phyloP scores from a whole-genome alignment of 1,140 invertebrate genomes.

The Anadara kagoshimensis region DNA sequence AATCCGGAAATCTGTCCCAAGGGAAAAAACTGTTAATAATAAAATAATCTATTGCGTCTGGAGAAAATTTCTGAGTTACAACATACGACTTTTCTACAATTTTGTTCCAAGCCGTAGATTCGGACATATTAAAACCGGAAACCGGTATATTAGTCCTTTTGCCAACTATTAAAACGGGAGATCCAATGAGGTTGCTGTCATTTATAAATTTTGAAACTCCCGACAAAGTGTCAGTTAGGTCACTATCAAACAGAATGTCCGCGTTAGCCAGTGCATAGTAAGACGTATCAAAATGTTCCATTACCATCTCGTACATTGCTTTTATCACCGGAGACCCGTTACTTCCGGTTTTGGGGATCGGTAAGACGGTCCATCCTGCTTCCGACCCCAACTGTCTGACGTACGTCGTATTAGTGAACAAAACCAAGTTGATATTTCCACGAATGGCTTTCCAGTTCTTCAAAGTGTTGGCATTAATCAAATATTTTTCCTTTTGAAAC shows the following conservation, averaged over 20 bases:
- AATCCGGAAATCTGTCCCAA: conserved; percentile 12
- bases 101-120: not conserved
- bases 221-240: not conserved
- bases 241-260: conserved; percentile 16
- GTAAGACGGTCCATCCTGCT: conserved; percentile 13
- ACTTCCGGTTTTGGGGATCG: not conserved
- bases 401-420: conserved; percentile 9
- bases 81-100: not conserved
- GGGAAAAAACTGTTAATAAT: conserved; percentile 9
- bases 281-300: not conserved
- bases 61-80: not conserved
- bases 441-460: conserved; percentile 19
- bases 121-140: not conserved
- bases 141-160: conserved; percentile 11
- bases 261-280: conserved; percentile 18
- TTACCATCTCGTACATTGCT: not conserved
- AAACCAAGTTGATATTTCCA: conserved; percentile 3
- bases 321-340: conserved; percentile 6
- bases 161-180: conserved; percentile 15
- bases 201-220: conserved; percentile 1
- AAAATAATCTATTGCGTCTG: conserved; percentile 25
- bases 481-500: conserved; percentile 7
- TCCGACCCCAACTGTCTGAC: not conserved
- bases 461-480: conserved; percentile 10
- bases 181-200: not conserved